phyloP scores from a whole-genome alignment of 2,888 invertebrate species.

The Mythimna lalbum region DNA sequence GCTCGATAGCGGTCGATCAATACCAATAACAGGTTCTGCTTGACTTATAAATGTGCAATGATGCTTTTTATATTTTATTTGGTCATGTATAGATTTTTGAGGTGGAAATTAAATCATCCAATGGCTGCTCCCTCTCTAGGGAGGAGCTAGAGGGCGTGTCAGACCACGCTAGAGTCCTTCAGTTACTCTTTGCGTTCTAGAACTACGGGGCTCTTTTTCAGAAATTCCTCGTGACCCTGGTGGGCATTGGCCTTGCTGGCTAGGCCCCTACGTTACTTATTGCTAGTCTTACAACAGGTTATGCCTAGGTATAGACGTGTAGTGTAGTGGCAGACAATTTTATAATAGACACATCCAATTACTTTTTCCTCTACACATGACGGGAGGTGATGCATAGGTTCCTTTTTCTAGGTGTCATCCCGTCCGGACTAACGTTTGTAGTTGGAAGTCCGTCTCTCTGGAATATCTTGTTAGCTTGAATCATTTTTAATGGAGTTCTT shows the following conservation, averaged over 20 bases:
- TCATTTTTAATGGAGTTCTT: too few relatives aligned
- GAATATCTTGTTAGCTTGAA: too few relatives aligned
- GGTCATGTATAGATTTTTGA: too few relatives aligned
- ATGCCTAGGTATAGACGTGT: background rate
- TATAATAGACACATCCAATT: slow-evolving; percentile 15
- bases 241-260: too few relatives aligned
- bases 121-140: background rate
- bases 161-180: background rate
- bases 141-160: too few relatives aligned
- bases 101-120: background rate
- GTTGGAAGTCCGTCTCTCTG: too few relatives aligned
- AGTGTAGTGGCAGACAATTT: slow-evolving; percentile 9
- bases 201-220: too few relatives aligned
- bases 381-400: slow-evolving; percentile 10
- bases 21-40: background rate
- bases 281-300: too few relatives aligned
- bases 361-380: slow-evolving; percentile 1
- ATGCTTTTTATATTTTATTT: background rate
- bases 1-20: slow-evolving; percentile 3
- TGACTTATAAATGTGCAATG: background rate
- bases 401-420: background rate
- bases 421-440: too few relatives aligned
- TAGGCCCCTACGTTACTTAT: too few relatives aligned
- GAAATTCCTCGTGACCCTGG: too few relatives aligned
- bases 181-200: too few relatives aligned